Percentiles rank a stretch among this genome's conserved stretches.
These are phyloP conservation scores for Pelusios castaneus DNA, from an alignment of 2,113 vertebrate species.

Conservation along the genomic window DNA sequence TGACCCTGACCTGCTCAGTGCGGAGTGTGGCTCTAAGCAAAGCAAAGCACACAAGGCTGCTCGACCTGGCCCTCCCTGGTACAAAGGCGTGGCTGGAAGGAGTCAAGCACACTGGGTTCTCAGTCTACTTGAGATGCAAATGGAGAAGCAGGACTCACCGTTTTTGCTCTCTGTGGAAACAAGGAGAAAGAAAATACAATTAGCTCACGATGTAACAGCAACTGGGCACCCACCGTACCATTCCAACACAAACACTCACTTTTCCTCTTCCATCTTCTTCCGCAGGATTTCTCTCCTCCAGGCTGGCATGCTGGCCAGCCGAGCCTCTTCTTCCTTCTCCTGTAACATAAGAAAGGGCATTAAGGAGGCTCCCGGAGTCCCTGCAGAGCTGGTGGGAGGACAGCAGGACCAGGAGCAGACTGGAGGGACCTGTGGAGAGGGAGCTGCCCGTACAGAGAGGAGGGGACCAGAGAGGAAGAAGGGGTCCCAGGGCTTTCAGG, in stretches of 20 bases:
- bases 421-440: background rate
- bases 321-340: conserved; percentile 88
- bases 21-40: background rate
- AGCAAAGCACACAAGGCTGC: background rate
- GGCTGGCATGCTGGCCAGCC: conserved; percentile 92
- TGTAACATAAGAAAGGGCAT: conserved; percentile 69
- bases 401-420: background rate
- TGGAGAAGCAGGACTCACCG: conserved; percentile 83
- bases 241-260: conserved; percentile 76
- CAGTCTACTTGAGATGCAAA: background rate
- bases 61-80: background rate
- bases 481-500: background rate
- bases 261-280: conserved; percentile 96
- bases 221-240: background rate
- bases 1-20: background rate
- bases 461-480: background rate
- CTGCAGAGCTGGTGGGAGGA: background rate
- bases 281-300: conserved; percentile 97
- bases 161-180: conserved; percentile 88
- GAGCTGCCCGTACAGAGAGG: too few species aligned
- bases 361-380: background rate
- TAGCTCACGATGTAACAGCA: background rate
- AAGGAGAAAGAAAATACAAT: conserved; percentile 18
- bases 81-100: too few species aligned
- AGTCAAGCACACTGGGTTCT: background rate